Percentiles rank a stretch among this genome's conserved stretches.
These are phyloP conservation scores for Dermatophagoides farinae DNA, from an alignment of 1,140 invertebrate genomes.

Conservation along the genomic window DNA sequence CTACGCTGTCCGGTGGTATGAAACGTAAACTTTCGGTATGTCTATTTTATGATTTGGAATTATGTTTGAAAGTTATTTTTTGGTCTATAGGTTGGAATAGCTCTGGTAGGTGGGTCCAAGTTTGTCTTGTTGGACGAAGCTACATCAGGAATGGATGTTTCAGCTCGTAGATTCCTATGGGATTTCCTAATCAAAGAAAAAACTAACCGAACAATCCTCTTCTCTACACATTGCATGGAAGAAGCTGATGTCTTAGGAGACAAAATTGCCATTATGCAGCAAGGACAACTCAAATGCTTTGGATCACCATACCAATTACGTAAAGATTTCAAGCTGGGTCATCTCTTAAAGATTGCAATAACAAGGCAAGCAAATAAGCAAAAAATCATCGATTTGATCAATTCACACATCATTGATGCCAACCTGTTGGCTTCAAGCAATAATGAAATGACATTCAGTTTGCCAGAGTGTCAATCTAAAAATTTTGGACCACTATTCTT, in stretches of 20 bases:
- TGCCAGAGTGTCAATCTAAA: conserved; percentile 27
- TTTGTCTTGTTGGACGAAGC: conserved; percentile 35
- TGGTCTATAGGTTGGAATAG: too few relatives aligned
- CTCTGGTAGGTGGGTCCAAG: conserved; percentile 36
- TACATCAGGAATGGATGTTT: conserved; percentile 36
- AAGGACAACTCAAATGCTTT: conserved; percentile 37
- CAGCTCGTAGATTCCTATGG: conserved; percentile 34
- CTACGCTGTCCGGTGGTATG: conserved; percentile 59
- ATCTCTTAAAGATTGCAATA: too few relatives aligned
- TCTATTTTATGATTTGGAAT: too few relatives aligned
- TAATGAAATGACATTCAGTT: conserved; percentile 31
- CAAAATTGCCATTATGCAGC: conserved; percentile 42
- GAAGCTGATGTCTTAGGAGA: conserved; percentile 44
- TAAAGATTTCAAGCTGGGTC: too few relatives aligned
- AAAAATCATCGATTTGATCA: conserved; percentile 29
- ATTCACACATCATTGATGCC: conserved; percentile 27
- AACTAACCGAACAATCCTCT: conserved; percentile 37
- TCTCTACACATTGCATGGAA: conserved; percentile 46
- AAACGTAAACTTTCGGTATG: conserved; percentile 59
- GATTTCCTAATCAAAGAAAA: conserved; percentile 20
- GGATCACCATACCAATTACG: conserved; percentile 42
- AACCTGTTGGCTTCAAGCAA: conserved; percentile 28
- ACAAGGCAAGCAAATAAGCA: too few relatives aligned
- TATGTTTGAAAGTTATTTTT: too few relatives aligned
- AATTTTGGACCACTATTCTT: conserved; percentile 30